Evolutionary conservation across 30 jellyfish, hydroid and myxozoan genomes (phyloP).

Genomic region (Pseudorhiza aurosa): DNA sequence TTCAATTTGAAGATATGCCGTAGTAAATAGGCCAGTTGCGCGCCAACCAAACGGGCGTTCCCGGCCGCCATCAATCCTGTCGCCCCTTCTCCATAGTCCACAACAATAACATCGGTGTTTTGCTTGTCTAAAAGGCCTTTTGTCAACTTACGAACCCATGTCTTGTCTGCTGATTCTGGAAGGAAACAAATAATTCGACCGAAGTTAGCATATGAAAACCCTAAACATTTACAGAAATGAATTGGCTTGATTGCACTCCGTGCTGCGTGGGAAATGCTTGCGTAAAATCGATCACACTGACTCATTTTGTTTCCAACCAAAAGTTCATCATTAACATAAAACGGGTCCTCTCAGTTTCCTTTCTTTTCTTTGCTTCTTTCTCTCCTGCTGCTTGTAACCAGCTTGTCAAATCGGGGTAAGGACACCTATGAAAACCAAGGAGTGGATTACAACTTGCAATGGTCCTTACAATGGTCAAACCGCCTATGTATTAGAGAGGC

Average conservation of each 20-base stretch:
- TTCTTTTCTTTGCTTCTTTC: too few species aligned
- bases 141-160: slow-evolving; percentile 67
- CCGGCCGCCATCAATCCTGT: slow-evolving; percentile 55
- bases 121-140: slow-evolving; percentile 48
- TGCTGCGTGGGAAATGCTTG: too few species aligned
- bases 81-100: slow-evolving; percentile 84
- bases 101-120: slow-evolving; percentile 46
- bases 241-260: too few species aligned
- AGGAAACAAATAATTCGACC: background rate
- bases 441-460: background rate
- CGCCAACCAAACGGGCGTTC: slow-evolving; percentile 85
- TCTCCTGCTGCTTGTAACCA: too few species aligned
- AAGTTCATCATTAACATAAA: too few species aligned
- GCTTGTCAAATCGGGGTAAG: too few species aligned
- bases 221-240: too few species aligned
- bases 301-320: too few species aligned
- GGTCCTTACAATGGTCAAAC: background rate
- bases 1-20: slow-evolving; percentile 10
- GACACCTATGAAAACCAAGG: background rate
- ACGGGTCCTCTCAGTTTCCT: too few species aligned
- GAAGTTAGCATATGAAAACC: too few species aligned
- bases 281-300: too few species aligned
- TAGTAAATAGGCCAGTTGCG: slow-evolving; percentile 61
- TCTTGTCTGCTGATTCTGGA: slow-evolving; percentile 40
- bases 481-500: too few species aligned